Percentiles rank a stretch among this genome's conserved stretches.
Conservation (phyloP, 2,888 invertebrate species). For the Tipula lateralis region DNA sequence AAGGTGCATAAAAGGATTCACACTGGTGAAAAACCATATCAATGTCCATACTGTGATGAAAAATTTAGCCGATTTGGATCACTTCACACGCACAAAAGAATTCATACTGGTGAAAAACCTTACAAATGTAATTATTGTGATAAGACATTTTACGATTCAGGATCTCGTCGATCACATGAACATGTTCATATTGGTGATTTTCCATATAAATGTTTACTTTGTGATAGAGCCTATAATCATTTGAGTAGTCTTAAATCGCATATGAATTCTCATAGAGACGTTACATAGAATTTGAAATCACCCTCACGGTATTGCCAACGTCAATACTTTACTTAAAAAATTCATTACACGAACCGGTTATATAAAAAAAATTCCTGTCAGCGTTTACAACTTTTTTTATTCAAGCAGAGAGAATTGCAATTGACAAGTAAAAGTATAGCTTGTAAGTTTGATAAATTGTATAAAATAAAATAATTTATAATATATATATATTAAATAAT, state of each 20-base stretch:
- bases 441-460: background rate
- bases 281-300: background rate
- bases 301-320: background rate
- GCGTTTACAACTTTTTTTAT: background rate
- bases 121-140: slow-evolving; percentile 25
- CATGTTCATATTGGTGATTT: background rate
- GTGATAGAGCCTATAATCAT: background rate
- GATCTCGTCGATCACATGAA: background rate
- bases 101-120: slow-evolving; percentile 21
- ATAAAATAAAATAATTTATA: background rate
- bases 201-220: slow-evolving; percentile 20
- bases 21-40: background rate
- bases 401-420: background rate
- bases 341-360: background rate
- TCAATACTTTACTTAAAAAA: background rate
- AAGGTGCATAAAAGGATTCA: background rate
- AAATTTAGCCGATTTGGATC: background rate
- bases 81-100: background rate
- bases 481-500: background rate
- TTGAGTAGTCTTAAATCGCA: background rate
- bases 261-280: background rate
- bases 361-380: background rate
- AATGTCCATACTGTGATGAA: background rate
- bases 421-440: slow-evolving; percentile 16
- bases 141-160: background rate